These are phyloP conservation scores for Cyrtodaria siliqua DNA, from an alignment of 2,888 invertebrate species.

Conservation along the genomic window DNA sequence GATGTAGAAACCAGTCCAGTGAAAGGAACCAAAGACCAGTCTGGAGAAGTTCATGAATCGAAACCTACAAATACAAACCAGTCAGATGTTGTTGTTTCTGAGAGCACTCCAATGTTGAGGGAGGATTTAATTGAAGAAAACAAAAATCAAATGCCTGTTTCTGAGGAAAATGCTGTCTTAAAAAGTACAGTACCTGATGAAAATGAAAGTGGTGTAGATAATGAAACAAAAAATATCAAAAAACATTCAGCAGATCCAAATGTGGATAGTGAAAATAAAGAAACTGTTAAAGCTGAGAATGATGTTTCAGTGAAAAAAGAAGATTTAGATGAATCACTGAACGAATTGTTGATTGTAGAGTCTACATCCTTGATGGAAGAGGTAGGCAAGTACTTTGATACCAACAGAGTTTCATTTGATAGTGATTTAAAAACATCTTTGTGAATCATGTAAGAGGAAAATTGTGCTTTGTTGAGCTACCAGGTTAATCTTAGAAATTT, in stretches of 20 bases:
- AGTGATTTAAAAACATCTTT: too few relatives aligned
- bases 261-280: too few relatives aligned
- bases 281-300: too few relatives aligned
- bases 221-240: too few relatives aligned
- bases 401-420: constrained; percentile 28
- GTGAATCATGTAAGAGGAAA: too few relatives aligned
- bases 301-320: too few relatives aligned
- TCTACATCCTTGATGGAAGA: constrained; percentile 32
- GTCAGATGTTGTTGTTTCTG: background rate
- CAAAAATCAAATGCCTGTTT: background rate
- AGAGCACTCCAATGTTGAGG: constrained; percentile 4
- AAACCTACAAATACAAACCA: too few relatives aligned
- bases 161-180: background rate
- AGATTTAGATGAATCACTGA: too few relatives aligned
- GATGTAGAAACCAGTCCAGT: constrained; percentile 17
- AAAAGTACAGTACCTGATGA: background rate
- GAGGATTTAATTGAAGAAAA: background rate
- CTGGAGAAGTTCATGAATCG: background rate
- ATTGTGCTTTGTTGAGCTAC: too few relatives aligned
- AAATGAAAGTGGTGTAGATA: constrained; percentile 7
- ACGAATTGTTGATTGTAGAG: background rate
- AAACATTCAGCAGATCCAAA: too few relatives aligned
- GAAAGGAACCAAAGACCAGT: background rate
- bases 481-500: too few relatives aligned
- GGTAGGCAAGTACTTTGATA: constrained; percentile 46